A percentile compares a stretch with the other conserved stretches of the same genome.
Evolutionary conservation across 2,888 invertebrate species (phyloP).

Genomic region (Pardosa pseudoannulata): DNA sequence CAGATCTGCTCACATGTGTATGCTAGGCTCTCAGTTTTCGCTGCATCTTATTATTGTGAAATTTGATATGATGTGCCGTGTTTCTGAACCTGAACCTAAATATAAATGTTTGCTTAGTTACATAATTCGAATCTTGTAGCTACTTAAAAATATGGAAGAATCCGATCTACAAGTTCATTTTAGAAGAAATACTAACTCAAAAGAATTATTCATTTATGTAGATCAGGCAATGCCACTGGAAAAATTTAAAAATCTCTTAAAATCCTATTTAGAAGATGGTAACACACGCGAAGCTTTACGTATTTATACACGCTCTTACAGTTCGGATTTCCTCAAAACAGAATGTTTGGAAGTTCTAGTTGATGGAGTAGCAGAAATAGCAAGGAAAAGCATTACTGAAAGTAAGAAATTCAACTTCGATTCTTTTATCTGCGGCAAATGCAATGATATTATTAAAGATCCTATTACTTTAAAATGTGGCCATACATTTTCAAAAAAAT

Average conservation of each 20-base stretch:
- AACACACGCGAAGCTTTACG: conserved; percentile 45
- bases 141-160: conserved; percentile 57
- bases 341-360: conserved; percentile 38
- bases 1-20: conserved; percentile 11
- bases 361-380: conserved; percentile 20
- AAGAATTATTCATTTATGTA: background rate
- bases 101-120: conserved; percentile 6
- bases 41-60: background rate
- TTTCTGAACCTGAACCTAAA: conserved; percentile 53
- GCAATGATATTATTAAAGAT: conserved; percentile 47
- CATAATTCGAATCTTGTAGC: conserved; percentile 45
- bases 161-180: conserved; percentile 51
- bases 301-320: conserved; percentile 50
- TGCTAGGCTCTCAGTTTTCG: background rate
- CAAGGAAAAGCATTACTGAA: conserved; percentile 31
- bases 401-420: conserved; percentile 34
- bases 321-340: conserved; percentile 54
- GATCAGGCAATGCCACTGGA: background rate
- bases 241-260: conserved; percentile 12
- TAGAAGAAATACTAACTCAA: conserved; percentile 6
- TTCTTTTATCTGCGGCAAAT: conserved; percentile 44
- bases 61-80: conserved; percentile 39
- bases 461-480: conserved; percentile 64
- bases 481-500: conserved; percentile 58
- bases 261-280: conserved; percentile 29